phyloP scores from a whole-genome alignment of 2,888 invertebrate genomes.

The Galerucella pusilla region DNA sequence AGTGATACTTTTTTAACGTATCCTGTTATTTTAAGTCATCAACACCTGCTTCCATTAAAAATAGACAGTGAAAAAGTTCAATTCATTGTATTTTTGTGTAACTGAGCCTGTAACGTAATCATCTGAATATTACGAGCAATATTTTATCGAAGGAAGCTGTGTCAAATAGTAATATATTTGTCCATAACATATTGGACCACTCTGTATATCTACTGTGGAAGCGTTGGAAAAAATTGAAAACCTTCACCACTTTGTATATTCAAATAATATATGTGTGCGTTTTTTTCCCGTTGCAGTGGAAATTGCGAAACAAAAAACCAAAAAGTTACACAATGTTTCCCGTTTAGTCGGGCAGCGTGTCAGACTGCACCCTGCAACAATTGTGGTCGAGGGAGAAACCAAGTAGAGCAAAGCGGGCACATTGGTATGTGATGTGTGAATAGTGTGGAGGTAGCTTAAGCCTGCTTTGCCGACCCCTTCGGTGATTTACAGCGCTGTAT shows the following conservation, averaged over 20 bases:
- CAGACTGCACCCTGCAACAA: constrained; percentile 30
- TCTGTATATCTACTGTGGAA: neutral
- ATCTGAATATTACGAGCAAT: too few relatives aligned
- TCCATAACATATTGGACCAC: neutral
- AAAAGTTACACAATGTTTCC: constrained; percentile 13
- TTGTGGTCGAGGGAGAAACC: constrained; percentile 26
- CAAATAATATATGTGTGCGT: neutral
- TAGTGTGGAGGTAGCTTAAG: constrained; percentile 32
- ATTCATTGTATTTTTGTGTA: neutral
- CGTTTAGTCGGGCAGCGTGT: constrained; percentile 19
- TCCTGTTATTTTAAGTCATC: neutral
- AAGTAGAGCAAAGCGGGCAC: constrained; percentile 20
- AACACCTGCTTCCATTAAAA: neutral
- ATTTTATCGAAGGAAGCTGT: too few relatives aligned
- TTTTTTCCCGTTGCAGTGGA: neutral
- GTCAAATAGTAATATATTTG: too few relatives aligned
- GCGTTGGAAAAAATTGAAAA: neutral
- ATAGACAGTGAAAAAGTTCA: neutral
- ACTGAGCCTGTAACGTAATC: too few relatives aligned
- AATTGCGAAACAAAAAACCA: neutral
- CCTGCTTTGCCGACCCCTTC: constrained; percentile 35
- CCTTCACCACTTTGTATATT: neutral
- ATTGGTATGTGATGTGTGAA: constrained; percentile 40
- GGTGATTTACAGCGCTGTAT: constrained; percentile 55
- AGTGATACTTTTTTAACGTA: neutral